Percentiles rank a stretch among this genome's conserved stretches.
phyloP scores from a whole-genome alignment of 30 jellyfish, hydroid and myxozoan genomes.

The Clytia hemisphaerica region DNA sequence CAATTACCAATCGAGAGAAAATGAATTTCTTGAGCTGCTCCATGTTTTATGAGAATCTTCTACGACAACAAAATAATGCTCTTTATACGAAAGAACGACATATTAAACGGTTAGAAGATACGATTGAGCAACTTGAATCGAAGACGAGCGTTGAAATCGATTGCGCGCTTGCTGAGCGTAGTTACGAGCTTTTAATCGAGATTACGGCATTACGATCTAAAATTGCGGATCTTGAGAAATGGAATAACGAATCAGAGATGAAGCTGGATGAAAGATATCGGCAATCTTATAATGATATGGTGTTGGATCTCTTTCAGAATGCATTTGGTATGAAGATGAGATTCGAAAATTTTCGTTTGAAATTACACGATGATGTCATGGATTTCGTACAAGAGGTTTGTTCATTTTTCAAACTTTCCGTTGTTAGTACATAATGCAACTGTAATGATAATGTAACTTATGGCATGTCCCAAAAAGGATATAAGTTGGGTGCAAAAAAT shows the following conservation, averaged over 20 bases:
- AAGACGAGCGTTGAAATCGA: slow-evolving; percentile 56
- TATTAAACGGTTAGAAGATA: slow-evolving; percentile 39
- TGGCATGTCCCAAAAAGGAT: too few species aligned
- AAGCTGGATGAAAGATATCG: slow-evolving; percentile 21
- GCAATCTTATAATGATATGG: slow-evolving; percentile 42
- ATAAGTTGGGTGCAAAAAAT: too few species aligned
- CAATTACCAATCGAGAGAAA: slow-evolving; percentile 38
- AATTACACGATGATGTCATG: slow-evolving; percentile 52
- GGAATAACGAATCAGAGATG: slow-evolving; percentile 16
- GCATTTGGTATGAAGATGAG: slow-evolving; percentile 60
- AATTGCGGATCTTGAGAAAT: slow-evolving; percentile 28
- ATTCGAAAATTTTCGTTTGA: slow-evolving; percentile 64
- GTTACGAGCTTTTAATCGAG: slow-evolving; percentile 49
- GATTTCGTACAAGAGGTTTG: slow-evolving; percentile 44
- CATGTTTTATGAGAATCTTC: slow-evolving; percentile 54
- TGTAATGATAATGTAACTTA: too few species aligned
- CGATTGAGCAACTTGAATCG: neutral
- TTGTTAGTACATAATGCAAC: too few species aligned
- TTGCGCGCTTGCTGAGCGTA: slow-evolving; percentile 63
- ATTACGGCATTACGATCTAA: slow-evolving; percentile 52
- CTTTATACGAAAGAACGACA: slow-evolving; percentile 66
- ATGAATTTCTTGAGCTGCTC: slow-evolving; percentile 47
- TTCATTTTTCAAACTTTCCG: too few species aligned
- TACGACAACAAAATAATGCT: slow-evolving; percentile 55
- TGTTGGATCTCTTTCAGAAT: slow-evolving; percentile 47